Base-by-base conservation (phyloP, 53 echinoderm and acorn worm genomes). In the Echinometra lucunter region DNA sequence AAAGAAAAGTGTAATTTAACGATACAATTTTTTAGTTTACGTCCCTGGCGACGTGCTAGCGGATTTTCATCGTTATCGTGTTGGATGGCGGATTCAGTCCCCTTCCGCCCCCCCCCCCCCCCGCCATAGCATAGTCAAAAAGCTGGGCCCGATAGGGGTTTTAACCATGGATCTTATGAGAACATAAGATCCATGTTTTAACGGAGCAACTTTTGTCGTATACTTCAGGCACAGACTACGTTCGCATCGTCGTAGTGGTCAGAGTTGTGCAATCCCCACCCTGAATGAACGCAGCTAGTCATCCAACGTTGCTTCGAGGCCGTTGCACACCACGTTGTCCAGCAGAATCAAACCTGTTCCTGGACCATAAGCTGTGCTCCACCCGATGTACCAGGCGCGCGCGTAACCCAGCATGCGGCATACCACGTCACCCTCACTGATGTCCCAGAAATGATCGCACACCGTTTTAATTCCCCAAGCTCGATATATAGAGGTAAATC, bases 331-430 rank as follows among this genome's bases (percentile, higher is more conserved):
- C 17, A 90, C 90, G 17, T 37, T 63, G 57, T 90, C 63, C 34
- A 90, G 37, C 42, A 90, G 23, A 63, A 90, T 90, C 6, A 8
- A 17, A 37, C 58, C 90, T 15, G 37, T 44, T 37, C 90, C 90
- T 23, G 58, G 37, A 8, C 90, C 90, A 37, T 47, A 90, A 37
- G 57, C 17, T 8, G 37, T 53, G 37, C 90, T 63, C 38, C 38
- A 37, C 37, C 38, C 28, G 58, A 53, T 53, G 38, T 37, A 42
- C 17, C 21, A 7, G 2, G 90, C 90, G 6, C 37, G 45, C 8
- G 12, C 37, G 90, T 58, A 90, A 19, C 90, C 90, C 37, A 90
- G 58, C 90, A 47, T 45, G 19, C 90, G 90, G 23, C 90, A 90
- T 1, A 90, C 90, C 58, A 90, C 90, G 37, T 90, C 15, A 37